phyloP scores from a whole-genome alignment of 2,888 invertebrate species.

The Melikaiella ostensackeni region DNA sequence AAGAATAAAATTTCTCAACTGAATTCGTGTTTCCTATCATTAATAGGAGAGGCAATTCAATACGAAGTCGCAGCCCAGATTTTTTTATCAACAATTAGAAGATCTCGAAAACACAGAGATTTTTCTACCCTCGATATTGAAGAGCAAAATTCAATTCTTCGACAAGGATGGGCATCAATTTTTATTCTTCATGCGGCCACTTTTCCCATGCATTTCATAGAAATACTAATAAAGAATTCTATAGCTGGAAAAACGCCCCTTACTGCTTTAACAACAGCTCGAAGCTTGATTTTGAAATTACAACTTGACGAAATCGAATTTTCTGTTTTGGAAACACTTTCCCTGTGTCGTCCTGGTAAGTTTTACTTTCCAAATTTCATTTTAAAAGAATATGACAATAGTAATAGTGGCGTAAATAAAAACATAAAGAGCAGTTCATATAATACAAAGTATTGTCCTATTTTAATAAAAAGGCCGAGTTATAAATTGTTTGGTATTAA shows the following conservation, averaged over 20 bases:
- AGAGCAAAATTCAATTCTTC: slow-evolving; percentile 81
- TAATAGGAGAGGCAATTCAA: slow-evolving; percentile 67
- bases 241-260: slow-evolving; percentile 11
- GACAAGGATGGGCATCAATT: slow-evolving; percentile 80
- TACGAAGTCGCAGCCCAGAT: slow-evolving; percentile 82
- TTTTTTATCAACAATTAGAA: slow-evolving; percentile 80
- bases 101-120: slow-evolving; percentile 79
- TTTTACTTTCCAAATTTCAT: neutral
- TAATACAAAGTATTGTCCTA: too few relatives aligned
- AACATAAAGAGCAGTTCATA: too few relatives aligned
- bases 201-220: slow-evolving; percentile 78
- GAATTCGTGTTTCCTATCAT: neutral
- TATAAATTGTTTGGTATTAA: too few relatives aligned
- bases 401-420: too few relatives aligned
- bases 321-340: slow-evolving; percentile 78
- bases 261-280: slow-evolving; percentile 63
- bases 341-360: slow-evolving; percentile 79
- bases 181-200: slow-evolving; percentile 80
- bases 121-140: slow-evolving; percentile 78
- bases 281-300: slow-evolving; percentile 75
- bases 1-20: neutral
- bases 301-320: slow-evolving; percentile 78
- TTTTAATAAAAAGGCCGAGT: too few relatives aligned
- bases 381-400: neutral
- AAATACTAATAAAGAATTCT: slow-evolving; percentile 58